Conservation (phyloP, 2,888 invertebrate species). For the Drosophila neotestacea region DNA sequence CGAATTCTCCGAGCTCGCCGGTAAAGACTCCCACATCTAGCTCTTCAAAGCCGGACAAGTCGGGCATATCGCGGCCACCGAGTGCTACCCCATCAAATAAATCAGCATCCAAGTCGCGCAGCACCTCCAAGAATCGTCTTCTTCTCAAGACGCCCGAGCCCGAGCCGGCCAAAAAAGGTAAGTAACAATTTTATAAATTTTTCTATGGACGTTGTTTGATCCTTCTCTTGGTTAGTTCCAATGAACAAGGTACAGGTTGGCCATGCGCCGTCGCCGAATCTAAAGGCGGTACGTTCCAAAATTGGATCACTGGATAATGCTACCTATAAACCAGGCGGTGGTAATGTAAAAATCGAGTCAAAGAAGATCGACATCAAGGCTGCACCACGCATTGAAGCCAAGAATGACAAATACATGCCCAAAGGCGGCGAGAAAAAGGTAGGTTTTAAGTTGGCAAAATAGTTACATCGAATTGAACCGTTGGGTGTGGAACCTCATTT, state of each 20-base stretch:
- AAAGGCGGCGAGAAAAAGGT: slow-evolving; percentile 97
- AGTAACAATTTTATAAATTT: not conserved
- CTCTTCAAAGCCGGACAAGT: slow-evolving; percentile 84
- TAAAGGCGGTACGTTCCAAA: slow-evolving; percentile 96
- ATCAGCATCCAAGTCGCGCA: slow-evolving; percentile 84
- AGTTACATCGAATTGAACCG: not conserved
- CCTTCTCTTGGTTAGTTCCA: slow-evolving; percentile 87
- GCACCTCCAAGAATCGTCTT: slow-evolving; percentile 84
- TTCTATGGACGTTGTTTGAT: not conserved
- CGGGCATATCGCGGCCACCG: slow-evolving; percentile 84
- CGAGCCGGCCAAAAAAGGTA: slow-evolving; percentile 91
- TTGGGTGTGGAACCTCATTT: slow-evolving; percentile 11
- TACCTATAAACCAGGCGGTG: slow-evolving; percentile 95
- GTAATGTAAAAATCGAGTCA: slow-evolving; percentile 94
- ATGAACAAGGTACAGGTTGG: slow-evolving; percentile 98
- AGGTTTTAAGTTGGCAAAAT: slow-evolving; percentile 52
- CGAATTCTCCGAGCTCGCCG: slow-evolving; percentile 89
- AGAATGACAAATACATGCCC: slow-evolving; percentile 94
- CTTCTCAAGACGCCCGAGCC: slow-evolving; percentile 90
- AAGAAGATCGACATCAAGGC: slow-evolving; percentile 94
- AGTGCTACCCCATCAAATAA: slow-evolving; percentile 85
- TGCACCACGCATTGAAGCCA: slow-evolving; percentile 94
- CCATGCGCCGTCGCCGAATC: slow-evolving; percentile 95
- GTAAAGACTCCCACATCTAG: slow-evolving; percentile 88
- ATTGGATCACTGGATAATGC: slow-evolving; percentile 96